A percentile compares a stretch with the other conserved stretches of the same genome.
Conservation (phyloP, 1,140 invertebrate genomes). For the Mylabris phalerata region DNA sequence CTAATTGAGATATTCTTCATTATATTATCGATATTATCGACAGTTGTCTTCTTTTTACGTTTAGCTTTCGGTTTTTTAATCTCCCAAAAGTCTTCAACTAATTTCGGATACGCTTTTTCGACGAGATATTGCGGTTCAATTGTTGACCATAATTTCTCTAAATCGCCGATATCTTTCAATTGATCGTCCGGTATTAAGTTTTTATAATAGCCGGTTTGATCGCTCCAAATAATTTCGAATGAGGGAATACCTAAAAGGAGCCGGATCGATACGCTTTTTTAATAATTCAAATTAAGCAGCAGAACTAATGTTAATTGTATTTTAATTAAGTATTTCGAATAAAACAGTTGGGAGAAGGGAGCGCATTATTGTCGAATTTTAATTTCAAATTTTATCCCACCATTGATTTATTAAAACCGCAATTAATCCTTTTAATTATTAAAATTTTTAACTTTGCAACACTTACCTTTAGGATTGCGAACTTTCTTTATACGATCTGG, state of each 20-base stretch:
- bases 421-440: neutral
- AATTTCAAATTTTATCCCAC: no score
- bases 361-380: no score
- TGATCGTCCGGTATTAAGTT: slow-evolving; percentile 52
- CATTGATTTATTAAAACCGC: no score
- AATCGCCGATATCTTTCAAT: slow-evolving; percentile 39
- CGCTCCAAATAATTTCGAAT: slow-evolving; percentile 65
- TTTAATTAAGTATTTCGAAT: no score
- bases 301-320: no score
- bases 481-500: slow-evolving; percentile 54
- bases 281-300: neutral
- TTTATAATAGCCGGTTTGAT: slow-evolving; percentile 48
- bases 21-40: slow-evolving; percentile 22
- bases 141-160: slow-evolving; percentile 50
- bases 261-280: neutral
- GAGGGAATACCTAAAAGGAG: slow-evolving; percentile 49
- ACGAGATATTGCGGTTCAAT: slow-evolving; percentile 62
- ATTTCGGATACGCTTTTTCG: slow-evolving; percentile 56
- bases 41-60: slow-evolving; percentile 39
- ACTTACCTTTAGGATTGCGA: slow-evolving; percentile 50
- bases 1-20: slow-evolving; percentile 27
- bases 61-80: slow-evolving; percentile 46
- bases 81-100: slow-evolving; percentile 55
- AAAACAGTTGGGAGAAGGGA: no score
- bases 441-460: no score